Percentiles rank a stretch among this genome's conserved stretches.
Evolutionary conservation across 2,113 vertebrate species (phyloP).

Genomic region (Neodon shergylaensis): DNA sequence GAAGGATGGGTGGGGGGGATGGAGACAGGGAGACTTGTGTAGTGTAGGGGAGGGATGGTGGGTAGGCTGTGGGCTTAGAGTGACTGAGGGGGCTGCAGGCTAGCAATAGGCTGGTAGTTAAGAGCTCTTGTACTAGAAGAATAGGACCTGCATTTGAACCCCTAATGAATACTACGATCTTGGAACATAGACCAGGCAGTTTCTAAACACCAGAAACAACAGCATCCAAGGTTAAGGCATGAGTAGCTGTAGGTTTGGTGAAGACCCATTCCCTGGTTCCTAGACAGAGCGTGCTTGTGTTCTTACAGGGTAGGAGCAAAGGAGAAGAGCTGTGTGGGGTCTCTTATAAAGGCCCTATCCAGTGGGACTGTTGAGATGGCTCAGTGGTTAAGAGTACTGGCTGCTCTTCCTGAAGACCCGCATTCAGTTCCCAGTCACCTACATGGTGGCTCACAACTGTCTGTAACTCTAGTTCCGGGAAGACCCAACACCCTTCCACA

Average conservation of each 20-base stretch:
- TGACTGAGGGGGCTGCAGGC: neutral
- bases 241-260: neutral
- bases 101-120: neutral
- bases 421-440: too few relatives aligned
- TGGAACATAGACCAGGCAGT: neutral
- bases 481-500: too few relatives aligned
- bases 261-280: neutral
- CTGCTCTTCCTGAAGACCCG: too few relatives aligned
- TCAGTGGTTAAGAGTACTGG: too few relatives aligned
- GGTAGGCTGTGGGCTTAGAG: neutral
- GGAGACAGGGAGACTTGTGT: rapidly evolving
- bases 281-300: neutral
- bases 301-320: neutral
- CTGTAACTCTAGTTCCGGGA: too few relatives aligned
- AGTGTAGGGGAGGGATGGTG: neutral
- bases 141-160: neutral
- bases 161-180: neutral
- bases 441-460: too few relatives aligned
- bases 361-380: too few relatives aligned
- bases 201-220: neutral
- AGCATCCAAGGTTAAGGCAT: neutral
- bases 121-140: neutral
- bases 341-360: neutral
- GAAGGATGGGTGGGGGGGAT: neutral
- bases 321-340: too few relatives aligned